Evolutionary conservation across 2,888 invertebrate genomes (phyloP), one percentile per base, ranked within the genome.

Genomic region (Trachelus stipa): DNA sequence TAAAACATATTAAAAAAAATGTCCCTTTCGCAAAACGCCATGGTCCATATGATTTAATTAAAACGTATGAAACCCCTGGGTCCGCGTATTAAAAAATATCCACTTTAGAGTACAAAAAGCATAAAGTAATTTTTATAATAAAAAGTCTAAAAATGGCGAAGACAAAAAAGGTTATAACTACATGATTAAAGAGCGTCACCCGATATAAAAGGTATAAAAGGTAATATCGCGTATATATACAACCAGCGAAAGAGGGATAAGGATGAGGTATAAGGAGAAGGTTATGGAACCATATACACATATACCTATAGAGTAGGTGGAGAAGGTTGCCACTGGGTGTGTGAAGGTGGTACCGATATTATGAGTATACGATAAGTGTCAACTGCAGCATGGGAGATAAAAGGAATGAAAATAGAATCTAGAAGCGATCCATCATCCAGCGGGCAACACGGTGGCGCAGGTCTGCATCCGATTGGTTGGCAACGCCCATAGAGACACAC

Each of bases 341-440:
- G 78, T 78, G 83, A 83, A 85, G 85, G 83, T 82, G 82, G 85
- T 83, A 80, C 84, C 84, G 82, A 83, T 84, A 83, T 83, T 83
- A 80, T 76, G 76, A 77, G 80, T 71, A 84, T 40, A 74, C 88
- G 89, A 90, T 91, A 91, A 90, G 89, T 90, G 91, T 91, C 91
- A 91, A 91, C 91, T 90, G 90, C 91, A 90, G 84, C 88, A 87
- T 85, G 88, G 86, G 86, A 91, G 91, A 91, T 91, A 91, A 91
- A 91, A 91, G 87, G 86, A 89, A 87, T 87, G 88, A 88, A 90
- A 89, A 90, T 88, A 90, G 89, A 90, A 90, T 89, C 86, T 85
- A 83, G 80, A 79, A 83, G 85, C 89, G 91, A 91, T 91, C 91
- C 91, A 91, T 91, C 91, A 91, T 88, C 88, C 85, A 87, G 89